Evolutionary conservation across 2,797 vertebrate genomes (phyloP).

Genomic region (Chrysolophus pictus): DNA sequence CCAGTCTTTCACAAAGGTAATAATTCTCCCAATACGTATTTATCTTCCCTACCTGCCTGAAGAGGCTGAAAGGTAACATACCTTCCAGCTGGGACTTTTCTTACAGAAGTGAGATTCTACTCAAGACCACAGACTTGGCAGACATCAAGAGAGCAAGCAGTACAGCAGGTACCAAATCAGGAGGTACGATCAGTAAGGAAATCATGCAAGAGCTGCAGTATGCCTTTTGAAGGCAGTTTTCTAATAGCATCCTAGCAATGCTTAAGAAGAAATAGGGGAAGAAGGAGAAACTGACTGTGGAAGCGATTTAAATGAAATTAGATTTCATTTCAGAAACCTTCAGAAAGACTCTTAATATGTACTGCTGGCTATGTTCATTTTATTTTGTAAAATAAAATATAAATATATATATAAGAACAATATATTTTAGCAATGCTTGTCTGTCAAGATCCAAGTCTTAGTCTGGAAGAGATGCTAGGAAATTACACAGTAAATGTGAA

Average conservation of each 20-base stretch:
- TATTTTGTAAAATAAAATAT: background rate
- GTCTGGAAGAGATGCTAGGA: background rate
- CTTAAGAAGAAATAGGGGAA: slow-evolving; percentile 20
- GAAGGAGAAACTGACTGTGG: slow-evolving; percentile 44
- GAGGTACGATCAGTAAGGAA: slow-evolving; percentile 78
- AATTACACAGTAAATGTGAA: background rate
- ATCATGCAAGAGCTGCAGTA: slow-evolving; percentile 65
- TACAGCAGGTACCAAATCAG: slow-evolving; percentile 78
- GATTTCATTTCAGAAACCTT: background rate
- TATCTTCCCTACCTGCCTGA: background rate
- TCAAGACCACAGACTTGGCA: slow-evolving; percentile 70
- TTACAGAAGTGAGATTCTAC: slow-evolving; percentile 56
- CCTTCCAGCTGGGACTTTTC: slow-evolving; percentile 2
- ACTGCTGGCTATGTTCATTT: background rate
- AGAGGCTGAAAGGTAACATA: slow-evolving; percentile 1
- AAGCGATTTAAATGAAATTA: slow-evolving; percentile 64
- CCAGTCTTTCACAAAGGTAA: background rate
- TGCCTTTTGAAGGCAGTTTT: slow-evolving; percentile 64
- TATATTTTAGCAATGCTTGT: background rate
- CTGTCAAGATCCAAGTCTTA: background rate
- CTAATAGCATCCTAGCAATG: slow-evolving; percentile 60
- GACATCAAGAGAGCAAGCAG: slow-evolving; percentile 72
- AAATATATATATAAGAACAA: background rate
- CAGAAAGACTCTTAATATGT: background rate
- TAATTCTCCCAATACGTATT: slow-evolving; percentile 13